These are phyloP conservation scores for Drosophila takahashii DNA, from an alignment of 1,140 invertebrate species.

Conservation along the genomic window DNA sequence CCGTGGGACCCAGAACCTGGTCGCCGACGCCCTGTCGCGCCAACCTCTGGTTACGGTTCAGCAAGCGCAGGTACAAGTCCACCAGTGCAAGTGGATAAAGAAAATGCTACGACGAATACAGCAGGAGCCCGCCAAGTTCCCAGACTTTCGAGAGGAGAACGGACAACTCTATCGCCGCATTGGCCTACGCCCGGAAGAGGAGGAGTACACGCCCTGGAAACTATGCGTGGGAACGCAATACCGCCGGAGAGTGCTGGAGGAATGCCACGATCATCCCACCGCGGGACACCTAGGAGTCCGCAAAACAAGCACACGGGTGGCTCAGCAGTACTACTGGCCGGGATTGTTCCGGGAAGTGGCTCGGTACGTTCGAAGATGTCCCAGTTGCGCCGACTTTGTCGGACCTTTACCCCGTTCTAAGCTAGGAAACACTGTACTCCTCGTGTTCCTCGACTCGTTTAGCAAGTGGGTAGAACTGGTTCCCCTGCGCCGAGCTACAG, in stretches of 20 bases:
- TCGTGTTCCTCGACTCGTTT: too few relatives aligned
- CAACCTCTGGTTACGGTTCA: not conserved
- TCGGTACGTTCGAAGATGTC: not conserved
- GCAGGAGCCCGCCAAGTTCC: not conserved
- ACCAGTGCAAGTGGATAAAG: not conserved
- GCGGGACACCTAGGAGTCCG: not conserved
- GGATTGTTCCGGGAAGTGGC: not conserved
- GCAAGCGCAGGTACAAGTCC: not conserved
- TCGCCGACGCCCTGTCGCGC: not conserved
- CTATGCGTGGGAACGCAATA: not conserved
- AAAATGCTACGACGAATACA: not conserved
- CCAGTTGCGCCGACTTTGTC: not conserved
- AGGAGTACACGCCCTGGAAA: not conserved
- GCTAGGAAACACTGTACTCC: too few relatives aligned
- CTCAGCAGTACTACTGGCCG: not conserved
- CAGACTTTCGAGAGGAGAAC: not conserved
- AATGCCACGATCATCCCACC: not conserved
- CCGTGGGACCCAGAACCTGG: not conserved
- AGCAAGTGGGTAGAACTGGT: too few relatives aligned
- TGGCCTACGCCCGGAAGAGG: not conserved
- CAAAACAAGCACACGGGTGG: not conserved
- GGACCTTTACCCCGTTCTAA: not conserved
- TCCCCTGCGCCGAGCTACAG: too few relatives aligned
- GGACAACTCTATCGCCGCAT: not conserved
- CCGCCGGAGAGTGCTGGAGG: constrained; percentile 1